phyloP scores from a whole-genome alignment of 2,888 invertebrate species.

The Abrostola tripartita region DNA sequence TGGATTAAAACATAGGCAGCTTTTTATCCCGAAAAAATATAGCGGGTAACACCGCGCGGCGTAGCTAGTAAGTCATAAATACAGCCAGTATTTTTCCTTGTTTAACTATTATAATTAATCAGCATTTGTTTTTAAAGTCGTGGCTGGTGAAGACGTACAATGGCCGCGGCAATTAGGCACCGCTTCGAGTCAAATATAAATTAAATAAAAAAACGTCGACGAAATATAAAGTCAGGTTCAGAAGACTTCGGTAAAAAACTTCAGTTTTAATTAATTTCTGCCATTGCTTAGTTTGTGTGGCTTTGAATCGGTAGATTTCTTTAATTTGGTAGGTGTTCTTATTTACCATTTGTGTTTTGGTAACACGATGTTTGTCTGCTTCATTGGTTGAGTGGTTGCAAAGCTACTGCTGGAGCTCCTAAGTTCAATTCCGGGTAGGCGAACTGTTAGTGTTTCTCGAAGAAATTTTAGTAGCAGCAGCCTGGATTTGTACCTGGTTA shows the following conservation, averaged over 20 bases:
- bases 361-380: too few relatives aligned
- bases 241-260: slow-evolving; percentile 31
- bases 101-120: slow-evolving; percentile 42
- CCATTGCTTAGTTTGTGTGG: slow-evolving; percentile 9
- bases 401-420: too few relatives aligned
- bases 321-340: slow-evolving; percentile 12
- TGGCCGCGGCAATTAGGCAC: slow-evolving; percentile 44
- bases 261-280: slow-evolving; percentile 45
- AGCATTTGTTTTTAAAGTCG: slow-evolving; percentile 53
- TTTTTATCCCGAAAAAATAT: too few relatives aligned
- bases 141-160: slow-evolving; percentile 55
- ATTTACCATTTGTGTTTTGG: slow-evolving; percentile 1
- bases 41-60: too few relatives aligned
- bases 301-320: slow-evolving; percentile 10
- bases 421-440: too few relatives aligned
- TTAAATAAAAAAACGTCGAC: slow-evolving; percentile 26
- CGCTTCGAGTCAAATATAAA: slow-evolving; percentile 37
- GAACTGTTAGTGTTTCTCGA: too few relatives aligned
- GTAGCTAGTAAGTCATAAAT: too few relatives aligned
- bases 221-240: slow-evolving; percentile 14
- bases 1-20: too few relatives aligned
- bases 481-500: too few relatives aligned
- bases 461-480: too few relatives aligned
- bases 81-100: slow-evolving; percentile 12
- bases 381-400: too few relatives aligned